Evolutionary conservation across 2,888 invertebrate species (phyloP), one percentile per base, ranked within the genome.

Genomic region (Ligdia adustata): DNA sequence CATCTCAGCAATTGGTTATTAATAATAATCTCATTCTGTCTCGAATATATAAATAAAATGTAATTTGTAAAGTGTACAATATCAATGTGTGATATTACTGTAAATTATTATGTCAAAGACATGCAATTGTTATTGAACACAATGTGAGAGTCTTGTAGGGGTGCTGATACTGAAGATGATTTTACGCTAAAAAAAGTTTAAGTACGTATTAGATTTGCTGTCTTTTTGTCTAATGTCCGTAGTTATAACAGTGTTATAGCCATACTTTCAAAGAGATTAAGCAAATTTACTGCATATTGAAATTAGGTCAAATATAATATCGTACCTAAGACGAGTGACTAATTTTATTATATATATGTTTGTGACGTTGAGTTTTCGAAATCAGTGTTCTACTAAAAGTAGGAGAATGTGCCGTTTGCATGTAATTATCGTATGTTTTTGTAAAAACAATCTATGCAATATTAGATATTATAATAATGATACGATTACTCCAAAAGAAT

Each of bases 81-180:
- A 82, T 81, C 77, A 78, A 77, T 59, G 75, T 82, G 82, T 82
- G 81, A 82, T 82, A 80, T 75, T 82, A 80, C 70, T 69, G 69
- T 76, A 72, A 73, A 72, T 31, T n/a, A 59, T 60, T 58, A 72
- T 77, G 81, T 82, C 79, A 67, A 79, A 79, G 78, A 80, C 79
- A 79, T 57, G 56, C 51, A 62, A 60, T 56, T 60, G 29, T 27
- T 20, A 34, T 18, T 38, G 20, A 32, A 39, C 24, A 61, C 48
- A 55, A 68, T 32, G 4, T 4, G 40, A 47, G 37, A 29, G 41
- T 41, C 24, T 41, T 49, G 60, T 32, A 37, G 27, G 28, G 42
- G 45, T 52, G 47, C 41, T 42, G 35, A 40, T 31, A 29, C 24
- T 47, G 35, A 20, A 38, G 18, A 9, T 7, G 32, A 13, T 28